These are phyloP conservation scores for Maccullochella peelii DNA, from an alignment of 2,113 vertebrate genomes.

Conservation along the genomic window DNA sequence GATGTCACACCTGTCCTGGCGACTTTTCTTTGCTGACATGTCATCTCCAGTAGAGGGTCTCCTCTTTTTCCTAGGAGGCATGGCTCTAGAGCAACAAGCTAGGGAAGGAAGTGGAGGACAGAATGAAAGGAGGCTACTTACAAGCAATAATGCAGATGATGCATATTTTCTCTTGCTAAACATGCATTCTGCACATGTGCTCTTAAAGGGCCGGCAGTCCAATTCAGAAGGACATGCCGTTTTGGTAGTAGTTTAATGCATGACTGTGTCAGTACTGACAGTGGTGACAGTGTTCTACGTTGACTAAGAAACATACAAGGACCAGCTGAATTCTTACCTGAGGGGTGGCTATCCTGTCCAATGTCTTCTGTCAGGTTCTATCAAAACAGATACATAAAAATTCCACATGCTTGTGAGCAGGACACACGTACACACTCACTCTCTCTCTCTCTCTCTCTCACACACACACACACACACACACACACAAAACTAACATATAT, in stretches of 20 bases:
- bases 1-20: conserved; percentile 93
- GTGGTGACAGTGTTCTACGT: neutral
- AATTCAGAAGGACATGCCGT: neutral
- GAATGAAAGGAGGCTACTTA: neutral
- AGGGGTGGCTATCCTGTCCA: conserved; percentile 93
- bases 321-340: conserved; percentile 86
- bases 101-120: conserved; percentile 32
- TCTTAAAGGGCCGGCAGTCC: neutral
- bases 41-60: conserved; percentile 97
- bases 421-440: conserved; percentile 1
- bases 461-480: neutral
- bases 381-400: conserved; percentile 43
- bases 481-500: conserved; percentile 15
- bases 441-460: no score
- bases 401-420: conserved; percentile 14
- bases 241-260: neutral
- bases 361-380: conserved; percentile 98
- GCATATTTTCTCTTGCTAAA: neutral
- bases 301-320: neutral
- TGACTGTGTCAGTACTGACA: neutral
- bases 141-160: neutral
- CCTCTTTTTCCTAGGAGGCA: conserved; percentile 99
- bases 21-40: conserved; percentile 97
- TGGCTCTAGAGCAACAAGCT: conserved; percentile 97
- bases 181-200: neutral